These are phyloP conservation scores for Hoplias malabaricus DNA, from an alignment of 2,113 vertebrate species.

Conservation along the genomic window DNA sequence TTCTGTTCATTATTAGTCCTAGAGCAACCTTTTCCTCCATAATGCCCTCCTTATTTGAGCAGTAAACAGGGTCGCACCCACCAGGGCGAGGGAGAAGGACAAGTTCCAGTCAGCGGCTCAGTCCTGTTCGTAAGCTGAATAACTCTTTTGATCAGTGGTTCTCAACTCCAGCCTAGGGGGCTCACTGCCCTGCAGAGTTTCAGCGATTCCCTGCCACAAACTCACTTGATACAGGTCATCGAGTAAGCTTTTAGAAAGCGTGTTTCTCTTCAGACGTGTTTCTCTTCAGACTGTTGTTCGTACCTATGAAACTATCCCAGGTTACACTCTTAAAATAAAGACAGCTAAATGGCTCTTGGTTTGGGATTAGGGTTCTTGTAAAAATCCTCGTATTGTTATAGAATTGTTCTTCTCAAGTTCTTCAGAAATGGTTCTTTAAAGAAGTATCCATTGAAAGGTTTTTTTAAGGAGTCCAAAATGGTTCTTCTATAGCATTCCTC, in stretches of 20 bases:
- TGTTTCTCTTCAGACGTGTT: background rate
- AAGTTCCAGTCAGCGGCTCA: background rate
- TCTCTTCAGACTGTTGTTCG: background rate
- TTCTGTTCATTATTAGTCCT: background rate
- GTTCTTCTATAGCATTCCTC: background rate
- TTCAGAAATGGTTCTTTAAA: background rate
- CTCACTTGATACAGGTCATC: background rate
- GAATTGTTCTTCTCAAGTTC: background rate
- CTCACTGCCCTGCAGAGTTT: background rate
- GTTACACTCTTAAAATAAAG: background rate
- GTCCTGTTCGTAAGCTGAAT: background rate
- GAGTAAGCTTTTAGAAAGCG: background rate
- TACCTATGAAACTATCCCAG: background rate
- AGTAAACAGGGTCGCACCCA: slow-evolving; percentile 17
- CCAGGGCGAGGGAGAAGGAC: background rate
- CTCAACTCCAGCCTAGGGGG: background rate
- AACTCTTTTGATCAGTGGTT: background rate
- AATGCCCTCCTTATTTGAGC: background rate
- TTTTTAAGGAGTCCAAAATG: background rate
- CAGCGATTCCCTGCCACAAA: background rate
- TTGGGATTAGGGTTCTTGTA: background rate
- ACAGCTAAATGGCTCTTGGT: background rate
- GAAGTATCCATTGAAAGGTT: background rate
- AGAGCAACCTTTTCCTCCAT: background rate
- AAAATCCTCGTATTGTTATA: background rate